Evolutionary conservation across 2,888 invertebrate genomes (phyloP).

Genomic region (Archips crataeganus): DNA sequence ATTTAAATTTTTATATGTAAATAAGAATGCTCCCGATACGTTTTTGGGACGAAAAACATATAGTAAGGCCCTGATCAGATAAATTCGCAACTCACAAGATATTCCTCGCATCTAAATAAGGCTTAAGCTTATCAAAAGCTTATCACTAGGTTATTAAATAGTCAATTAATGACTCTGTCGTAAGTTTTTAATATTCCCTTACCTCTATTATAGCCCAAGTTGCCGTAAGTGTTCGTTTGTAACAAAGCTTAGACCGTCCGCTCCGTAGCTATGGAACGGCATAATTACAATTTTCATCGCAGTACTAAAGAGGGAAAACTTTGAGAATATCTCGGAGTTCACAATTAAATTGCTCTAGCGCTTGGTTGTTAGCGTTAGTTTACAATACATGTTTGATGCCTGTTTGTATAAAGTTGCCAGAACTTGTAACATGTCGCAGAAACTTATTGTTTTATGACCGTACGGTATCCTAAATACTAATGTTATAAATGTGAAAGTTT

Average conservation of each 20-base stretch:
- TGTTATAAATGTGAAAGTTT: not conserved
- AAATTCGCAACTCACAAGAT: too few species aligned
- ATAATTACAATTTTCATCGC: conserved; percentile 48
- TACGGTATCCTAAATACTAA: not conserved
- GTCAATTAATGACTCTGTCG: not conserved
- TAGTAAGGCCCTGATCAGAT: too few species aligned
- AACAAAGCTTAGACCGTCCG: conserved; percentile 35
- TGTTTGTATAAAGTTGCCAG: conserved; percentile 10
- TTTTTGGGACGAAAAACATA: too few species aligned
- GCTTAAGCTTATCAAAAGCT: too few species aligned
- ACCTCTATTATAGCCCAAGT: conserved; percentile 15
- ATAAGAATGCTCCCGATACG: too few species aligned
- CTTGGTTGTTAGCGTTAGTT: conserved; percentile 27
- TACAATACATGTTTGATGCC: conserved; percentile 23
- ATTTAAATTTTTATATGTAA: too few species aligned
- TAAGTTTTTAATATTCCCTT: conserved; percentile 27
- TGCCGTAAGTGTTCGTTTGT: conserved; percentile 30
- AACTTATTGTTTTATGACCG: conserved; percentile 5
- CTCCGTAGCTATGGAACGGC: conserved; percentile 28
- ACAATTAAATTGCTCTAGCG: conserved; percentile 33
- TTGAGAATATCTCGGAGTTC: conserved; percentile 33
- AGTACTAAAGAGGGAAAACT: conserved; percentile 39
- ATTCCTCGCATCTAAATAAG: too few species aligned
- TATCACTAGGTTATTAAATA: too few species aligned
- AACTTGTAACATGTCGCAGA: not conserved